A percentile compares a stretch with the other conserved stretches of the same genome.
Conservation (phyloP, 2,888 invertebrate species). For the Cerceris ruficornis region DNA sequence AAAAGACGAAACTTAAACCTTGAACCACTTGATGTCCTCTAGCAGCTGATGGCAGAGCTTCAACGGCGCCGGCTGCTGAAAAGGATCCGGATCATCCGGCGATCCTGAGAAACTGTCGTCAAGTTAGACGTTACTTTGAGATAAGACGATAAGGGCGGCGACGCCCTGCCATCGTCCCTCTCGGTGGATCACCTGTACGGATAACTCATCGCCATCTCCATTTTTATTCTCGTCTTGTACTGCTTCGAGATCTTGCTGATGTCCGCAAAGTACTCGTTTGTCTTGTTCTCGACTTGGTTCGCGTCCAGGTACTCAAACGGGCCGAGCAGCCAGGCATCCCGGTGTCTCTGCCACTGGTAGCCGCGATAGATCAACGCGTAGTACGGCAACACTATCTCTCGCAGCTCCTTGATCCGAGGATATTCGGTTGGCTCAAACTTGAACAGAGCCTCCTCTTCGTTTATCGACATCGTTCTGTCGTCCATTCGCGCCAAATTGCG, state of each 20-base stretch:
- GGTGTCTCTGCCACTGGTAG: conserved; percentile 90
- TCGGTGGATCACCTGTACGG: conserved; percentile 63
- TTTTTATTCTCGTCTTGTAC: conserved; percentile 89
- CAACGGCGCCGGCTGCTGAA: conserved; percentile 91
- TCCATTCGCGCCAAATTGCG: conserved; percentile 89
- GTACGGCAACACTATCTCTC: conserved; percentile 87
- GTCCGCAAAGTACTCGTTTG: conserved; percentile 91
- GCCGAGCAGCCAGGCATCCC: conserved; percentile 95
- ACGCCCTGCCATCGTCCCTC: background rate
- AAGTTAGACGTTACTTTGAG: background rate
- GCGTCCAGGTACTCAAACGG: conserved; percentile 93
- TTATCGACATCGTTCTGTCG: conserved; percentile 92
- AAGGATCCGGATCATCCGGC: conserved; percentile 90
- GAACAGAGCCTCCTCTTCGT: conserved; percentile 93
- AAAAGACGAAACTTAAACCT: conserved; percentile 76
- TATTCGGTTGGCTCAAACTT: conserved; percentile 91
- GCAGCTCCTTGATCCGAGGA: conserved; percentile 90
- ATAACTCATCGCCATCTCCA: conserved; percentile 87
- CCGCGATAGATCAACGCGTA: conserved; percentile 87
- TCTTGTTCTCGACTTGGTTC: conserved; percentile 89
- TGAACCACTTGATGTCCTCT: conserved; percentile 84
- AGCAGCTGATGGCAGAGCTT: conserved; percentile 85
- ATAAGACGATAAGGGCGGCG: background rate
- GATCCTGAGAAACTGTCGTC: conserved; percentile 85
- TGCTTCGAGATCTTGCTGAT: conserved; percentile 90